Base-by-base conservation (phyloP, 2,113 vertebrate species). In the Hippocampus abdominalis region DNA sequence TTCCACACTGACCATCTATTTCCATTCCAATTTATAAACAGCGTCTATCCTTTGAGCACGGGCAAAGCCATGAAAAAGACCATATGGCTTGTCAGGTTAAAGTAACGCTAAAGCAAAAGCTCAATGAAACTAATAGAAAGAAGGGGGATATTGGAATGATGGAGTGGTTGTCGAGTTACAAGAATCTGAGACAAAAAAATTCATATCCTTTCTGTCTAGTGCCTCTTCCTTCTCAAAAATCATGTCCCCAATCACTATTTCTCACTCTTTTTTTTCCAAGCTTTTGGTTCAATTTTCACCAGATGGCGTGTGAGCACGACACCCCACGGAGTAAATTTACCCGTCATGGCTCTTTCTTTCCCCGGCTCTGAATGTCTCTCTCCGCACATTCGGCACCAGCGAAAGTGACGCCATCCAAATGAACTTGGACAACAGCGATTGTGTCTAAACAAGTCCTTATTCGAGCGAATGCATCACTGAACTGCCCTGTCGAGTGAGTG, bases 391-490 rank as follows among this genome's bases (percentile, higher is more conserved):
- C 72, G 2, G 66, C 76, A 81, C 77, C 77, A 69, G 73, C 27
- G 29, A 81, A 88, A 86, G 64, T 88, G 89, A 91, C 80, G 71
- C 84, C 81, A 70, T 70, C 70, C 75, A 90, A 90, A 92, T 91
- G 84, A 87, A 90, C 86, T 89, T 89, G 85, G 87, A 90, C 84
- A 91, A 86, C 87, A 84, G 77, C 79, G 81, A 91, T 89, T 83
- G 84, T 76, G 83, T 80, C 75, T 83, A 89, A 91, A 88, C 73
- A 80, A 87, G 86, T 83, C 74, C 80, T 89, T 78, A 83, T 83
- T 86, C 70, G 76, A 73, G 62, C 81, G 83, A 81, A 87, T 73
- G 75, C 79, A 32, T 75, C 67, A 59, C 73, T 81, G 69, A 84
- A 86, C 87, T 82, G 82, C 77, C 80, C 84, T 78, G 78, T 77